Evolutionary conservation across 2,797 vertebrate species (phyloP).

Genomic region (Sebastes matsubarae): DNA sequence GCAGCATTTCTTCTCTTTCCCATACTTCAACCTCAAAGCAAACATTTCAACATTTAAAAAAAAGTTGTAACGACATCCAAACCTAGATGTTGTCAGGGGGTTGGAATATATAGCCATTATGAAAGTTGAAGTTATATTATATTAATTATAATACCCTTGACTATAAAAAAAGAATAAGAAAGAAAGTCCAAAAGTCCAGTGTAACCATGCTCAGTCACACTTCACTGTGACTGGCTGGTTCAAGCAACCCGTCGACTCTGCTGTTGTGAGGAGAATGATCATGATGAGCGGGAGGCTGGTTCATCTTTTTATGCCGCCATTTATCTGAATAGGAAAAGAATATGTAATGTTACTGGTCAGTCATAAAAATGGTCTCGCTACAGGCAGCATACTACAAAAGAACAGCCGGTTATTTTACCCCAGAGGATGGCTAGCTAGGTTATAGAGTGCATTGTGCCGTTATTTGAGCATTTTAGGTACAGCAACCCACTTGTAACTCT

Average conservation of each 20-base stretch:
- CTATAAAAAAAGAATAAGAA: background rate
- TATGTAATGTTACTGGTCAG: too few relatives aligned
- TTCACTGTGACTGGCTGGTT: background rate
- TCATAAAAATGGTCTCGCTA: too few relatives aligned
- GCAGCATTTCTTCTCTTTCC: background rate
- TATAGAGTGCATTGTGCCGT: too few relatives aligned
- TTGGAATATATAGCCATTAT: background rate
- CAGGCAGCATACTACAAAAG: background rate
- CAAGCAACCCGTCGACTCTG: background rate
- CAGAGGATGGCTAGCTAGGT: too few relatives aligned
- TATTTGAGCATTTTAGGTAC: background rate
- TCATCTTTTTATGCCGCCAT: too few relatives aligned
- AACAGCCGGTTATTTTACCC: too few relatives aligned
- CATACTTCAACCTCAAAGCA: background rate
- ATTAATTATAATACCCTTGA: background rate
- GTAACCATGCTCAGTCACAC: background rate
- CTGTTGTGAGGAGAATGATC: background rate
- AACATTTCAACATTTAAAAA: background rate
- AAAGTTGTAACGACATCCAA: background rate
- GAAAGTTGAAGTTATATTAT: background rate
- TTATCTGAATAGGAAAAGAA: too few relatives aligned
- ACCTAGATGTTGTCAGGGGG: background rate
- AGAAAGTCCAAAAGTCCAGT: background rate
- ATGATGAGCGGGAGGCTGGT: background rate
- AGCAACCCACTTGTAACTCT: too few relatives aligned